A percentile compares a stretch with the other conserved stretches of the same genome.
These are phyloP conservation scores for Malurus cyaneus DNA, from an alignment of 2,113 vertebrate species.

Conservation along the genomic window DNA sequence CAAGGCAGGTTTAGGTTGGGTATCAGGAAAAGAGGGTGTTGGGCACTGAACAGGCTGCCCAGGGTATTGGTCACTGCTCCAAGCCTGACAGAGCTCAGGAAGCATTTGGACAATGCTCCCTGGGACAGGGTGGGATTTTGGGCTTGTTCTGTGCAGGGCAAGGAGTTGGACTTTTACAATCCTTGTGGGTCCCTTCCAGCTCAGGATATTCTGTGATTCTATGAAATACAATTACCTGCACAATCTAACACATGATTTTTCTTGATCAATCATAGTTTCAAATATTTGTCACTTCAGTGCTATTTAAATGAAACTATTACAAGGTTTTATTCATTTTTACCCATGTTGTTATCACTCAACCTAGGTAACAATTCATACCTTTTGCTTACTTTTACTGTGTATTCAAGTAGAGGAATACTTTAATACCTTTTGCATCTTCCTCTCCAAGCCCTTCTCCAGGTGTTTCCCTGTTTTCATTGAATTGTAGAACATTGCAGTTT, in stretches of 20 bases:
- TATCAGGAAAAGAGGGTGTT: not conserved
- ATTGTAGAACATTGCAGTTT: not conserved
- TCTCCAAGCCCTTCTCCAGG: not conserved
- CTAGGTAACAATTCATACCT: not conserved
- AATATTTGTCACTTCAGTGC: not conserved
- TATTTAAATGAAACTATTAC: not conserved
- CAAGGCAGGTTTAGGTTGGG: not conserved
- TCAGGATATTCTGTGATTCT: not conserved
- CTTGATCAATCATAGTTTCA: not conserved
- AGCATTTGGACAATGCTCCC: not conserved
- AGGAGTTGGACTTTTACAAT: accelerated
- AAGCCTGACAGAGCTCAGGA: not conserved
- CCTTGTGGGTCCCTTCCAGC: not conserved
- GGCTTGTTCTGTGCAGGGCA: not conserved
- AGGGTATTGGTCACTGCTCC: not conserved
- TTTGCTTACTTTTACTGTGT: not conserved
- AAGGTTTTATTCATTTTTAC: not conserved
- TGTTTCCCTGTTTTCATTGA: not conserved
- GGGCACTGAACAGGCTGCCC: not conserved
- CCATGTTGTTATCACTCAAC: not conserved
- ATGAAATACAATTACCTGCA: not conserved
- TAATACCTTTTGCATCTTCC: not conserved
- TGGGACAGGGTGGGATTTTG: not conserved
- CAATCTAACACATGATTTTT: not conserved
- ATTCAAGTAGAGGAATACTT: not conserved